Conservation (phyloP, 2,888 invertebrate species). For the Chironomus tentans region DNA sequence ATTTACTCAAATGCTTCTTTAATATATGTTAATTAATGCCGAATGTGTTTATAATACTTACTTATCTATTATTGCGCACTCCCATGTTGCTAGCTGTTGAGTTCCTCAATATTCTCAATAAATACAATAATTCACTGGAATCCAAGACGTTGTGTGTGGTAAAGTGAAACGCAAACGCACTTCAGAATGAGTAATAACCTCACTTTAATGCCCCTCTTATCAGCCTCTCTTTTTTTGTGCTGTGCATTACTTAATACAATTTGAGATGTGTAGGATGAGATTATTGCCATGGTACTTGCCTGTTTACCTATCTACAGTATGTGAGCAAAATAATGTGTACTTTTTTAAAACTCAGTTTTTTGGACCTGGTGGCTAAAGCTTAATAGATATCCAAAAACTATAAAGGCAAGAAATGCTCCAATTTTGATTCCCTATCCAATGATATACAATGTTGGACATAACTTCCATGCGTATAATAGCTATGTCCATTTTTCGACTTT, state of each 20-base stretch:
- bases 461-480: too few relatives aligned
- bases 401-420: too few relatives aligned
- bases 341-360: too few relatives aligned
- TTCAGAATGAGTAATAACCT: slow-evolving; percentile 19
- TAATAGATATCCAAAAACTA: too few relatives aligned
- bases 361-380: too few relatives aligned
- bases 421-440: too few relatives aligned
- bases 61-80: neutral
- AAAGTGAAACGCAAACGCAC: slow-evolving; percentile 19
- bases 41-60: neutral
- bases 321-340: too few relatives aligned
- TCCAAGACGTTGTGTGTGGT: slow-evolving; percentile 15
- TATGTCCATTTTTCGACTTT: too few relatives aligned
- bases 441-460: too few relatives aligned
- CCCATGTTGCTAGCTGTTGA: neutral
- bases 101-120: neutral
- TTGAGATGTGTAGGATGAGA: neutral
- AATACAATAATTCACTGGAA: neutral
- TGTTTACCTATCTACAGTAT: too few relatives aligned
- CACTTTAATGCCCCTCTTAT: slow-evolving; percentile 14
- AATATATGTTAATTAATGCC: neutral
- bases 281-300: neutral
- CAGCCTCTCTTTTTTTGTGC: neutral
- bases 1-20: neutral
- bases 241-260: neutral